phyloP scores from a whole-genome alignment of 2,113 vertebrate species.

The Corythaeola cristata region DNA sequence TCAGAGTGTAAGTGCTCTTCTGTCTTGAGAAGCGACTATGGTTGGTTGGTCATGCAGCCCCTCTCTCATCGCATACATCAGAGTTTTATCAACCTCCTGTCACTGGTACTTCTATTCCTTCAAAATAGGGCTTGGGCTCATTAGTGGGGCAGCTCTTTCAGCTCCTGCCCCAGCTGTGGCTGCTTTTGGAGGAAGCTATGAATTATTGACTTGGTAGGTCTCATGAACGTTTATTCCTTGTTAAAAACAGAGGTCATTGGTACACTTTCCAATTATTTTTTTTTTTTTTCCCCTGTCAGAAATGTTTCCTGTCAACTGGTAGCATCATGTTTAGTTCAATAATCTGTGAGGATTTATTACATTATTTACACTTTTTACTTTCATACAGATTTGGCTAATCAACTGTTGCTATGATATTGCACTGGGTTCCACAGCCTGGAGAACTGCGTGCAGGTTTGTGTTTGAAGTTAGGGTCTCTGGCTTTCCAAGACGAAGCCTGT shows the following conservation, averaged over 20 bases:
- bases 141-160: background rate
- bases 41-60: background rate
- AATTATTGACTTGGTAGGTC: background rate
- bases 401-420: background rate
- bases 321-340: background rate
- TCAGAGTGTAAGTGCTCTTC: background rate
- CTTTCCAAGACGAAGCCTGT: background rate
- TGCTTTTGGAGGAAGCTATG: background rate
- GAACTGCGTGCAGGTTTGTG: background rate
- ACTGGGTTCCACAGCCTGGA: background rate
- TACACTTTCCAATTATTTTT: background rate
- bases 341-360: background rate
- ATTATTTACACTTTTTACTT: constrained; percentile 2
- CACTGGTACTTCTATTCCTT: background rate
- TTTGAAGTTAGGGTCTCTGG: background rate
- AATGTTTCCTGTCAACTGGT: background rate
- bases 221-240: background rate
- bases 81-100: background rate
- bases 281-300: background rate
- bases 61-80: rapidly evolving
- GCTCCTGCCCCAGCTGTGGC: background rate
- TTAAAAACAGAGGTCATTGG: background rate
- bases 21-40: rapidly evolving
- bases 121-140: background rate
- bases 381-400: background rate